phyloP scores from a whole-genome alignment of 2,797 vertebrate genomes.

The Harpagifer antarcticus region DNA sequence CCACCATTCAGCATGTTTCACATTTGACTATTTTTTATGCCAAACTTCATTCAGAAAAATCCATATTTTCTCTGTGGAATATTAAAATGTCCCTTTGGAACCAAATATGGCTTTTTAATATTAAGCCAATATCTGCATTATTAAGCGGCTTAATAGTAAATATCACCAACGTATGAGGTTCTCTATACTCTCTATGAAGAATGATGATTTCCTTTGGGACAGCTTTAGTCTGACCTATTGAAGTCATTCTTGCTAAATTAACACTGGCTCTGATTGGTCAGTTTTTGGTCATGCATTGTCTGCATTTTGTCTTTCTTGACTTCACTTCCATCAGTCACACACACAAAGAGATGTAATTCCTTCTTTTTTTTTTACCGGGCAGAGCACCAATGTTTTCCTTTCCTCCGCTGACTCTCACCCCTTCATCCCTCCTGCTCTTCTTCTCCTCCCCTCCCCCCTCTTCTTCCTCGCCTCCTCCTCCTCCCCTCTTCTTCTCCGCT shows the following conservation, averaged over 20 bases:
- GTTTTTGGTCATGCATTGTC: slow-evolving; percentile 39
- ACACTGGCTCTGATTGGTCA: slow-evolving; percentile 30
- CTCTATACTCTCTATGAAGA: not conserved
- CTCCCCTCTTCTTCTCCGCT: slow-evolving; percentile 14
- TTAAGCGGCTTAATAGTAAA: not conserved
- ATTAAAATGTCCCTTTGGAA: not conserved
- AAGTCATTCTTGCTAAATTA: slow-evolving; percentile 24
- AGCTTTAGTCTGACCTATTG: slow-evolving; percentile 32
- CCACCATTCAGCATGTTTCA: slow-evolving; percentile 43
- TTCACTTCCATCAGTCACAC: slow-evolving; percentile 58
- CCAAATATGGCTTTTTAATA: not conserved
- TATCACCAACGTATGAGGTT: not conserved
- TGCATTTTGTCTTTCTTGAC: slow-evolving; percentile 29
- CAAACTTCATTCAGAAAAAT: slow-evolving; percentile 35
- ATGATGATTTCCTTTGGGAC: not conserved
- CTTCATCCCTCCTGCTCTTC: slow-evolving; percentile 16
- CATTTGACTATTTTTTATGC: slow-evolving; percentile 39
- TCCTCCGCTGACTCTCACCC: slow-evolving; percentile 60
- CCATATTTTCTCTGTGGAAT: not conserved
- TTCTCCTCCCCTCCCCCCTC: not conserved
- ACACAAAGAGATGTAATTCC: slow-evolving; percentile 60
- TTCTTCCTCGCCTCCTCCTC: not conserved
- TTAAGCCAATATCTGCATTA: not conserved
- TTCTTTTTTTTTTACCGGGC: slow-evolving; percentile 56
- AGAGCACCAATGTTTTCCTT: slow-evolving; percentile 67